Percentiles rank a stretch among this genome's conserved stretches.
phyloP scores from a whole-genome alignment of 1,140 invertebrate species.

The Nilaparvata lugens region DNA sequence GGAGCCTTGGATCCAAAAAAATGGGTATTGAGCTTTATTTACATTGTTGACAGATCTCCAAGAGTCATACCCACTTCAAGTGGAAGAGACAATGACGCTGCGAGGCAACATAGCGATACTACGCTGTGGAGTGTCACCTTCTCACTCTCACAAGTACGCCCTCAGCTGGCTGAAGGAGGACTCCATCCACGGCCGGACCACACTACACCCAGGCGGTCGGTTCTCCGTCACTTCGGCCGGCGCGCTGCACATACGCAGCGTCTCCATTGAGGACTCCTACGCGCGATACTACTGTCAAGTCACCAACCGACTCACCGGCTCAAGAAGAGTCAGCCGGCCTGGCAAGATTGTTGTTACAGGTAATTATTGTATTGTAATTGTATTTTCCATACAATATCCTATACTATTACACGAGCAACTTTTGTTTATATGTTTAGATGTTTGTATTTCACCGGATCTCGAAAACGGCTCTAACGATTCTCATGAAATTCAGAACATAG shows the following conservation, averaged over 20 bases:
- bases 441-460: too few relatives aligned
- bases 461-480: too few relatives aligned
- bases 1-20: too few relatives aligned
- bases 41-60: slow-evolving; percentile 32
- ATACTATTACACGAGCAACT: too few relatives aligned
- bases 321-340: slow-evolving; percentile 54
- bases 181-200: slow-evolving; percentile 11
- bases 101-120: slow-evolving; percentile 43
- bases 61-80: slow-evolving; percentile 35
- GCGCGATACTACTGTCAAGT: slow-evolving; percentile 63
- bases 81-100: slow-evolving; percentile 39
- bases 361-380: slow-evolving; percentile 35
- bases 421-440: too few relatives aligned
- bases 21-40: too few relatives aligned
- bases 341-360: slow-evolving; percentile 61
- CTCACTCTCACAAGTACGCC: slow-evolving; percentile 16
- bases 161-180: slow-evolving; percentile 37
- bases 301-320: slow-evolving; percentile 59
- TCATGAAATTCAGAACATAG: too few relatives aligned
- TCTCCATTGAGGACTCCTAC: slow-evolving; percentile 52
- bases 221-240: slow-evolving; percentile 52
- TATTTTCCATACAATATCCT: too few relatives aligned
- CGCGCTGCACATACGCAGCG: slow-evolving; percentile 58
- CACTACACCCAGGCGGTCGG: slow-evolving; percentile 25
- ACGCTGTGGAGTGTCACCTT: slow-evolving; percentile 39